Evolutionary conservation across 2,113 vertebrate species (phyloP), one percentile per base, ranked within the genome.

Genomic region (Chloebia gouldiae): DNA sequence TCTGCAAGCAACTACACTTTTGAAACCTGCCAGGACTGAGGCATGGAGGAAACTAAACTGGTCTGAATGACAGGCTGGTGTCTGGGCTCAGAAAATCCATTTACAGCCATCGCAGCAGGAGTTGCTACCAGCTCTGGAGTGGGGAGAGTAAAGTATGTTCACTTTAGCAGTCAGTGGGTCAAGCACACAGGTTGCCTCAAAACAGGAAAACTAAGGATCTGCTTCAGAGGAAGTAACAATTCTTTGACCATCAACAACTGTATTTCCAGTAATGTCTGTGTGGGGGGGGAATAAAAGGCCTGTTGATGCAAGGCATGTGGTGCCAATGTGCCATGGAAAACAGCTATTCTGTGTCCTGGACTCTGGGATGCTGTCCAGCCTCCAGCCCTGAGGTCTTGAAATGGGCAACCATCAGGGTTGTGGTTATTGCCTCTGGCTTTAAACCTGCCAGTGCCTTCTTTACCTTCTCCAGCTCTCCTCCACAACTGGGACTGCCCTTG

Each of bases 271-370:
- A 49, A 23, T 31, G 15, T n/a, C 24, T 69, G 27, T 40, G 37
- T 25, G 39, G 37, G 12, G 12, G 23, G 9, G 22, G 30, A 82
- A 72, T 33, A 76, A 60, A 44, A 80, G 19, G 12, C n/a, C n/a
- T 65, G 33, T 56, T 8, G 2, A 60, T 81, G n/a, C 22, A 37
- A 57, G 56, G 33, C 2, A 1, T 21, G 6, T 24, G 23, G 16
- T 2, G 3, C 21, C 4, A 11, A 59, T 0, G 0, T 66, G 73
- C 53, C 15, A 30, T 15, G 31, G 54, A 65, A 70, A 81, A 28
- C 15, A 54, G 39, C 7, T 6, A 16, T 37, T n/a, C 15, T 72
- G 22, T 6, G 8, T 44, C 25, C n/a, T 39, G 35, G 39, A 22
- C 10, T 31, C 28, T 44, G 53, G 11, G 35, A 9, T 45, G 53